phyloP scores from a whole-genome alignment of 2,888 invertebrate genomes.

The Lordiphosa andalusiaca region DNA sequence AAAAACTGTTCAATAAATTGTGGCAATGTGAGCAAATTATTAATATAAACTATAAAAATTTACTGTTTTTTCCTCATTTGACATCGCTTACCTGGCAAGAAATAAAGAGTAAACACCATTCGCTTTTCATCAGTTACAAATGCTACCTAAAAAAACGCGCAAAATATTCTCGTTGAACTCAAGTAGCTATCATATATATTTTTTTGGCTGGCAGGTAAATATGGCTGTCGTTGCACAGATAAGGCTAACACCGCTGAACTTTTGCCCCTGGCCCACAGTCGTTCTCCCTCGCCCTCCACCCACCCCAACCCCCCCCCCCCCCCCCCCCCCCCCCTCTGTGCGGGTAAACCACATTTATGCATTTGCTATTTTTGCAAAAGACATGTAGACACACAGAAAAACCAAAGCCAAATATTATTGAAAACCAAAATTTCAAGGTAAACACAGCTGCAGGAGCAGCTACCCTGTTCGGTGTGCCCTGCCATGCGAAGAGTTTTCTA shows the following conservation, averaged over 20 bases:
- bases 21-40: too few species aligned
- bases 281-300: conserved; percentile 2
- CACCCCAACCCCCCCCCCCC: conserved; percentile 5
- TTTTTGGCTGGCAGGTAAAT: conserved; percentile 65
- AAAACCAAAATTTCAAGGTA: conserved; percentile 66
- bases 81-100: too few species aligned
- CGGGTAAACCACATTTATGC: conserved; percentile 53
- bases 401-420: conserved; percentile 66
- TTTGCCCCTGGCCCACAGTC: conserved; percentile 16
- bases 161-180: conserved; percentile 32
- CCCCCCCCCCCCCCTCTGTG: conserved; percentile 19
- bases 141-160: conserved; percentile 16
- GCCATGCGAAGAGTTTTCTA: conserved; percentile 36
- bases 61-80: too few species aligned
- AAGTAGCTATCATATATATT: conserved; percentile 42
- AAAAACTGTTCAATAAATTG: too few species aligned
- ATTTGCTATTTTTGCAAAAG: conserved; percentile 68
- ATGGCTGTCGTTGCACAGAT: conserved; percentile 68
- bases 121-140: too few species aligned
- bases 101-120: too few species aligned
- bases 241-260: conserved; percentile 61
- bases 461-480: conserved; percentile 36
- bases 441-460: conserved; percentile 59
- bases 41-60: too few species aligned
- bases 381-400: conserved; percentile 52